Conservation (phyloP, 2,797 vertebrate species). For the Rhinoraja longicauda region DNA sequence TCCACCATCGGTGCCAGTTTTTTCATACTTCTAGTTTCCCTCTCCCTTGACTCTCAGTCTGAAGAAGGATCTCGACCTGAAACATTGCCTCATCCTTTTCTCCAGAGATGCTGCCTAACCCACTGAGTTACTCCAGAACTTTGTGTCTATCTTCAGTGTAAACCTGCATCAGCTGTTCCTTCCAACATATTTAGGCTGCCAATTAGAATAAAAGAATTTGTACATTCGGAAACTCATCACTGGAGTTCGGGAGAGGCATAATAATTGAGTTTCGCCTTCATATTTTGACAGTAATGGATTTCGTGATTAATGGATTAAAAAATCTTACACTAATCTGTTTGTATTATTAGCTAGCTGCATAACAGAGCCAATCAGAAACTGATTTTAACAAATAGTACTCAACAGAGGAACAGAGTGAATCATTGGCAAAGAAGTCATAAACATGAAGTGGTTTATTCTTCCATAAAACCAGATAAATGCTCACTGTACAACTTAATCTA, state of each 20-base stretch:
- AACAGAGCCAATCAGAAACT: constrained; percentile 1
- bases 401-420: not conserved
- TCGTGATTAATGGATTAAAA: constrained; percentile 25
- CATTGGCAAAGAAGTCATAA: not conserved
- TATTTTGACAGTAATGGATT: constrained; percentile 35
- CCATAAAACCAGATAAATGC: not conserved
- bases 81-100: too few species aligned
- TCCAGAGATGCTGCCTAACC: too few species aligned
- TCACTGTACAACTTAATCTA: not conserved
- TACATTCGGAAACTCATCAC: constrained; percentile 2
- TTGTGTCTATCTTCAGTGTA: too few species aligned
- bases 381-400: not conserved
- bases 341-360: not conserved
- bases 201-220: not conserved
- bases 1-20: too few species aligned
- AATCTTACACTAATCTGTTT: not conserved
- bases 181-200: too few species aligned
- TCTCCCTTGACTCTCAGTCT: too few species aligned
- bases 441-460: not conserved
- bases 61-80: too few species aligned
- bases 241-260: constrained; percentile 5
- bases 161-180: too few species aligned
- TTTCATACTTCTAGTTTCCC: too few species aligned
- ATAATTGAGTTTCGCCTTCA: constrained; percentile 35
- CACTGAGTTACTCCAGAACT: too few species aligned